Evolutionary conservation across 2,888 invertebrate species (phyloP).

Genomic region (Ochropleura leucogaster): DNA sequence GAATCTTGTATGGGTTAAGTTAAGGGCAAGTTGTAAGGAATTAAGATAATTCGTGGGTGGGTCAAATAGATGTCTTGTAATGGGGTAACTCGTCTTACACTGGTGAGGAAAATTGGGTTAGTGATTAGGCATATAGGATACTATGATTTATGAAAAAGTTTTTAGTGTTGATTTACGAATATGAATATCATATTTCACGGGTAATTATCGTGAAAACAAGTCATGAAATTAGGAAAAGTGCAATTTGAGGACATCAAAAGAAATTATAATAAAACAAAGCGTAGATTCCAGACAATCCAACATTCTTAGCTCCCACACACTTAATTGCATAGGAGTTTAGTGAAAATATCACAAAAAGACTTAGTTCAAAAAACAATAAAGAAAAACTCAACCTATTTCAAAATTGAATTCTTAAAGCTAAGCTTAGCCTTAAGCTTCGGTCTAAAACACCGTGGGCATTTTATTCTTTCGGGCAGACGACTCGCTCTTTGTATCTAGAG

Average conservation of each 20-base stretch:
- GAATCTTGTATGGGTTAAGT: slow-evolving; percentile 68
- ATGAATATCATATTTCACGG: not conserved
- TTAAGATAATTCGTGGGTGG: slow-evolving; percentile 43
- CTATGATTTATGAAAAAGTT: not conserved
- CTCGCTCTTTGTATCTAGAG: slow-evolving; percentile 65
- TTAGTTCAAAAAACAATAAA: not conserved
- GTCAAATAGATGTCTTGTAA: slow-evolving; percentile 12
- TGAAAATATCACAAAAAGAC: not conserved
- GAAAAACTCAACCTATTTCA: not conserved
- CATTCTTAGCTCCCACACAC: not conserved
- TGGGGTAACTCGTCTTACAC: slow-evolving; percentile 11
- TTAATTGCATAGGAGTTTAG: not conserved
- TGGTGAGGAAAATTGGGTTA: not conserved
- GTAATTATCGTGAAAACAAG: not conserved
- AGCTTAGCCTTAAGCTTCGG: slow-evolving; percentile 45
- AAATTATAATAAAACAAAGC: not conserved
- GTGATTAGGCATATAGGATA: too few relatives aligned
- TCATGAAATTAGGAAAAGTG: not conserved
- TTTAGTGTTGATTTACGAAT: not conserved
- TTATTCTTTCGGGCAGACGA: slow-evolving; percentile 64
- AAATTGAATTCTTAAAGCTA: not conserved
- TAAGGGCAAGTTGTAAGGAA: slow-evolving; percentile 59
- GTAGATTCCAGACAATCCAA: not conserved
- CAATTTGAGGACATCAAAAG: not conserved
- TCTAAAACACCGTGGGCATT: slow-evolving; percentile 66